Evolutionary conservation across 2,888 invertebrate species (phyloP), one percentile per base, ranked within the genome.

Genomic region (Sminthurinus aureus): DNA sequence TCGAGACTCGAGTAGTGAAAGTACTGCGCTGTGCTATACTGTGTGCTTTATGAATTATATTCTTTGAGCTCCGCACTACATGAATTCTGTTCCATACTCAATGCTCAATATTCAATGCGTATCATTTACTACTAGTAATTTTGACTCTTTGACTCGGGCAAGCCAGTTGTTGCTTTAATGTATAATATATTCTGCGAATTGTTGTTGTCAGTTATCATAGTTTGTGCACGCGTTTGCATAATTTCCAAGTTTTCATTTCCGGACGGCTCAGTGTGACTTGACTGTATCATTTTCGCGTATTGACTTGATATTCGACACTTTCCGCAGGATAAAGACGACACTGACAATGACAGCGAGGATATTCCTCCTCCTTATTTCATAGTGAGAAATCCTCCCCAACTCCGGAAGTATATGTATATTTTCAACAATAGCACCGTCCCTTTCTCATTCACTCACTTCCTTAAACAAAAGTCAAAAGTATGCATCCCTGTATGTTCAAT

Each of bases 211-310:
- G n/a, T n/a, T n/a, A n/a, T n/a, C n/a, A n/a, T n/a, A n/a, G 69
- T 18, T 22, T 11, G 69, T 50, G 84, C 88, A 88, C 88, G 88
- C 87, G 87, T 87, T 86, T 87, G 88, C 87, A 88, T 88, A 87
- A 87, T 86, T 86, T 85, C 83, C 80, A 86, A 86, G 84, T 85
- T 87, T 86, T 87, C 86, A 88, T 88, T 88, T 88, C 88, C 88
- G 87, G 85, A 83, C 81, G 74, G 18, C 69, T 66, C 73, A 22
- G 26, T 69, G 26, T 69, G 69, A 79, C 79, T 67, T 69, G 67
- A 79, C 79, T 79, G 50, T 58, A 83, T 83, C 80, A 83, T 83
- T 83, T 75, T 80, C 83, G 26, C 80, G 64, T 80, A 83, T 83
- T 58, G 73, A 51, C 69, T 79, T 75, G 66, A 69, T 58, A 83